Percentiles rank a stretch among this genome's conserved stretches.
Conservation (phyloP, 2,797 vertebrate species). For the Gymnodraco acuticeps region DNA sequence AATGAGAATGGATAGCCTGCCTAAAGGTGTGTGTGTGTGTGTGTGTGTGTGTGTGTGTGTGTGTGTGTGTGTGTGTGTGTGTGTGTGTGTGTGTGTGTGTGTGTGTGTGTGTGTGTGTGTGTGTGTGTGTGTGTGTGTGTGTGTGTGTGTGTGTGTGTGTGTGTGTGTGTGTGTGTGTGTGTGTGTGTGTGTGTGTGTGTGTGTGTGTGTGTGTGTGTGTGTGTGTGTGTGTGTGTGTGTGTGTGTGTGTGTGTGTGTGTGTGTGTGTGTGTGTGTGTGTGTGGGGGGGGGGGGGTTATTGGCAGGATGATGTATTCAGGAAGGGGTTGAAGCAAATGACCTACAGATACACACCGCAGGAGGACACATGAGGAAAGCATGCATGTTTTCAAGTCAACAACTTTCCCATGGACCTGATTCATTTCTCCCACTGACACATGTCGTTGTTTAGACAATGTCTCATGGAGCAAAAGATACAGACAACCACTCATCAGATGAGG, state of each 20-base stretch:
- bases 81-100: constrained; percentile 9
- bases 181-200: not conserved
- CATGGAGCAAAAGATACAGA: constrained; percentile 23
- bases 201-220: constrained; percentile 19
- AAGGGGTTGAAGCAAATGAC: constrained; percentile 49
- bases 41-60: constrained; percentile 30
- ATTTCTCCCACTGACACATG: constrained; percentile 56
- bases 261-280: not conserved
- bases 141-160: constrained; percentile 29
- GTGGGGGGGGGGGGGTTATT: too few relatives aligned
- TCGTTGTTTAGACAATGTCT: constrained; percentile 40
- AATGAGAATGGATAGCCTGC: constrained; percentile 81
- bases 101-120: not conserved
- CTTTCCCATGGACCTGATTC: constrained; percentile 48
- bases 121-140: not conserved
- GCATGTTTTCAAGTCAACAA: constrained; percentile 31
- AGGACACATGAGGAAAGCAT: constrained; percentile 35
- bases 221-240: constrained; percentile 5
- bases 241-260: constrained; percentile 6
- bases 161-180: constrained; percentile 20
- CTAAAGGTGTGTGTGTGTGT: constrained; percentile 62
- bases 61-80: constrained; percentile 20
- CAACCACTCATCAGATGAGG: constrained; percentile 53
- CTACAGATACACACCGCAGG: constrained; percentile 43
- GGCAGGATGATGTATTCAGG: too few relatives aligned